Percentiles rank a stretch among this genome's conserved stretches.
Evolutionary conservation across 2,797 vertebrate genomes (phyloP).

Genomic region (Paguma larvata): DNA sequence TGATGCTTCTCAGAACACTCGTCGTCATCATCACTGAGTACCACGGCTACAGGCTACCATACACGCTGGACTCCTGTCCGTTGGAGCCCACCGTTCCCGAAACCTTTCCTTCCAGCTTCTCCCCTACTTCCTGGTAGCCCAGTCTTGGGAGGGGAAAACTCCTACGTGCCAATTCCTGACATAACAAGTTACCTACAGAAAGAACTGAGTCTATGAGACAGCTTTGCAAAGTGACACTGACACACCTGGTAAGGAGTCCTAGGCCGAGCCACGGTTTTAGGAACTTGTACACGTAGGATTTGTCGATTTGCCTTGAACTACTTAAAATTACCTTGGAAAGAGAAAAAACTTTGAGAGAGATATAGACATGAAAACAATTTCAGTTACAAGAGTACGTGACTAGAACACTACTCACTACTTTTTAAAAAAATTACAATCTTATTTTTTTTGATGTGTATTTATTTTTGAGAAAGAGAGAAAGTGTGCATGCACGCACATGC

Average conservation of each 20-base stretch:
- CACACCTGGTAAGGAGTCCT: conserved; percentile 97
- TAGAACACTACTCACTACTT: neutral
- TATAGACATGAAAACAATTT: neutral
- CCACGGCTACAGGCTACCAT: neutral
- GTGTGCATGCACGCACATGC: too few relatives aligned
- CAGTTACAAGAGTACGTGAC: neutral
- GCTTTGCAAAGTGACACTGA: neutral
- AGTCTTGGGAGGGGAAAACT: neutral
- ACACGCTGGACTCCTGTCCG: neutral
- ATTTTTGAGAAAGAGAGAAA: too few relatives aligned
- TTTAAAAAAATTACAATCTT: too few relatives aligned
- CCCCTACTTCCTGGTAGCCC: neutral
- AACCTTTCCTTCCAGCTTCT: neutral
- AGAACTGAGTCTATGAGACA: neutral
- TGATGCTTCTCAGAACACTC: neutral
- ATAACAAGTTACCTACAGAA: neutral
- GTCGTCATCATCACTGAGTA: neutral
- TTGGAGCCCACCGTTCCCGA: neutral
- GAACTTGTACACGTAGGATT: conserved; percentile 92
- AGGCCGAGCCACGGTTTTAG: conserved; percentile 97
- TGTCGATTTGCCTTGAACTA: conserved; percentile 94
- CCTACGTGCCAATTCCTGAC: neutral
- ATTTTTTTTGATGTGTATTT: too few relatives aligned
- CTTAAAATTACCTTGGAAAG: conserved; percentile 90
- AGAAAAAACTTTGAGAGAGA: conserved; percentile 1